Evolutionary conservation across 2,888 invertebrate genomes (phyloP).

Genomic region (Phalangium opilio): DNA sequence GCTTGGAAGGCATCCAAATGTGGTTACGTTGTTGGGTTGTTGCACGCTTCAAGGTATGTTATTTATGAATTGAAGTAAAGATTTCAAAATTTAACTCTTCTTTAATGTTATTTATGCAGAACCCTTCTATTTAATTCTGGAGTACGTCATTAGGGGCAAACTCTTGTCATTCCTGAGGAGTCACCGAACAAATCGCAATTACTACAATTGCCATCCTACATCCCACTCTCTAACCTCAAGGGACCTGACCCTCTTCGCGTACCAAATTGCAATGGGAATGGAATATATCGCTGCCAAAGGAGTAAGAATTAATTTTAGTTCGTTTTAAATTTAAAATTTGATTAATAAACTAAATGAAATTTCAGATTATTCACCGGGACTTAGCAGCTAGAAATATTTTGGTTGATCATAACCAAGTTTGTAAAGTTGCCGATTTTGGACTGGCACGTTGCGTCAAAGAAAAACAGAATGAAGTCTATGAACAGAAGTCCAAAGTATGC

Average conservation of each 20-base stretch:
- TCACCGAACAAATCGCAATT: conserved; percentile 59
- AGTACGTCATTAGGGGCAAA: conserved; percentile 75
- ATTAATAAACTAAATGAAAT: conserved; percentile 24
- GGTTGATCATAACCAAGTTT: conserved; percentile 68
- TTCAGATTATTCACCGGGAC: conserved; percentile 64
- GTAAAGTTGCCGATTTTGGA: conserved; percentile 78
- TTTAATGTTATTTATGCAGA: conserved; percentile 45
- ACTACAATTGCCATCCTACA: conserved; percentile 40
- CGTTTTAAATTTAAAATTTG: neutral
- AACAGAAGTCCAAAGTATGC: conserved; percentile 31
- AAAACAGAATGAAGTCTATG: conserved; percentile 36
- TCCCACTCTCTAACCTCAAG: conserved; percentile 53
- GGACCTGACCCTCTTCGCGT: conserved; percentile 75
- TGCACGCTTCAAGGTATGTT: conserved; percentile 56
- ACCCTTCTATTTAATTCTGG: conserved; percentile 80
- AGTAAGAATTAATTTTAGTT: conserved; percentile 38
- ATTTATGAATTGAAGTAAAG: neutral
- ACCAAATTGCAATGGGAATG: conserved; percentile 81
- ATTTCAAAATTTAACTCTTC: conserved; percentile 7
- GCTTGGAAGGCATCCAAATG: conserved; percentile 75
- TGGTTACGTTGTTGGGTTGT: conserved; percentile 70
- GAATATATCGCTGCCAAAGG: conserved; percentile 66
- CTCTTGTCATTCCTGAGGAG: conserved; percentile 72
- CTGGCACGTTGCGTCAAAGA: conserved; percentile 77
- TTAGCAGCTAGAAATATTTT: conserved; percentile 76